Evolutionary conservation across 2,888 invertebrate genomes (phyloP).

Genomic region (Thecocarcelia acutangulata): DNA sequence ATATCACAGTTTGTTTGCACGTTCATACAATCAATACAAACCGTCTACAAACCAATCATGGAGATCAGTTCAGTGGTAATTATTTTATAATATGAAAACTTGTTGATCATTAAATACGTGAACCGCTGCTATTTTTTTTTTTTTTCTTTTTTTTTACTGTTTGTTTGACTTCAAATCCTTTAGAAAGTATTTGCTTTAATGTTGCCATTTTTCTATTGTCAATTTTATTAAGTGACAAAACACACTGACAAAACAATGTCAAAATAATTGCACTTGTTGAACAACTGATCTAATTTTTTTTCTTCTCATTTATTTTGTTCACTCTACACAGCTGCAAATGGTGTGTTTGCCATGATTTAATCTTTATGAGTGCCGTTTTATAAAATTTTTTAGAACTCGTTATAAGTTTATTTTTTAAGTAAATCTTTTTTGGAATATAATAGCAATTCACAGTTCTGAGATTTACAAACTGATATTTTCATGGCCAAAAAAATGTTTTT

Average conservation of each 20-base stretch:
- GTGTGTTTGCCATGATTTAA: not conserved
- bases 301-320: not conserved
- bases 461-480: too few species aligned
- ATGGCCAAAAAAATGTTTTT: too few species aligned
- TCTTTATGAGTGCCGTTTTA: too few species aligned
- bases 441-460: too few species aligned
- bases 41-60: constrained; percentile 25
- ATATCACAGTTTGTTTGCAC: constrained; percentile 3
- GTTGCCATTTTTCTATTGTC: constrained; percentile 22
- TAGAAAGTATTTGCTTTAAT: constrained; percentile 40
- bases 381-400: not conserved
- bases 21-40: constrained; percentile 3
- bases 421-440: too few species aligned
- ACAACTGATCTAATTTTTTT: constrained; percentile 55
- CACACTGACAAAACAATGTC: constrained; percentile 11
- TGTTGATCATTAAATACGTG: constrained; percentile 1
- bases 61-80: constrained; percentile 58
- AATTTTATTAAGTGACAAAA: constrained; percentile 37
- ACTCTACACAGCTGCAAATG: constrained; percentile 13
- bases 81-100: constrained; percentile 30
- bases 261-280: constrained; percentile 60
- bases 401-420: too few species aligned
- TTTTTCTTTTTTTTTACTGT: too few species aligned
- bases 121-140: constrained; percentile 25
- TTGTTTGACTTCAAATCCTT: constrained; percentile 32